Evolutionary conservation across 2,888 invertebrate species (phyloP).

Genomic region (Sipunculus nudus): DNA sequence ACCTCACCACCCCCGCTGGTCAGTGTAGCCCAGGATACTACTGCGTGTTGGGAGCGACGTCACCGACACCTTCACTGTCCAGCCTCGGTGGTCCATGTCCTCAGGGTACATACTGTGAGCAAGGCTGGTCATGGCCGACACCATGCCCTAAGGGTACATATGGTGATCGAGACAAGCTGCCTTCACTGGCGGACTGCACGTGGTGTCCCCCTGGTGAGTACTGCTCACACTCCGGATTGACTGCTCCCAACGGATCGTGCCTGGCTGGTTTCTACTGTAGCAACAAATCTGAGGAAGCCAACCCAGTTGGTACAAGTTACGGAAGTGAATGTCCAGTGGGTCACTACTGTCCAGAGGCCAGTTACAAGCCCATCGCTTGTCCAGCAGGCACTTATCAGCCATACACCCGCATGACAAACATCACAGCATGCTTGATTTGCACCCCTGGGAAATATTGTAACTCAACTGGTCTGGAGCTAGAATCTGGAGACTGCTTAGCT

Average conservation of each 20-base stretch:
- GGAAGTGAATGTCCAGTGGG: constrained; percentile 62
- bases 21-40: constrained; percentile 57
- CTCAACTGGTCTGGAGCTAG: constrained; percentile 46
- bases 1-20: constrained; percentile 56
- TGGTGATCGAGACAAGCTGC: constrained; percentile 51
- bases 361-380: constrained; percentile 55
- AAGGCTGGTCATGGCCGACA: constrained; percentile 45
- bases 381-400: constrained; percentile 60
- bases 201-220: constrained; percentile 59
- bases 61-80: constrained; percentile 45
- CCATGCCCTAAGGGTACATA: constrained; percentile 62
- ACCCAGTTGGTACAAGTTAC: constrained; percentile 50
- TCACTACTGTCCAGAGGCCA: constrained; percentile 54
- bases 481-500: constrained; percentile 52
- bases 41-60: constrained; percentile 50
- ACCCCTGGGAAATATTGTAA: constrained; percentile 59
- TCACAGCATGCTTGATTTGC: constrained; percentile 53
- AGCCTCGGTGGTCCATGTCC: constrained; percentile 54
- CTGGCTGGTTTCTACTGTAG: constrained; percentile 58
- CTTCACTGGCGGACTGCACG: constrained; percentile 55
- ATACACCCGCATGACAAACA: constrained; percentile 43
- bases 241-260: constrained; percentile 53
- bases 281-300: constrained; percentile 56
- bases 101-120: constrained; percentile 57
- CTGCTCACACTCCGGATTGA: constrained; percentile 54